Base-by-base conservation (phyloP, 2,888 invertebrate genomes). In the Drosophila austrosaltans region DNA sequence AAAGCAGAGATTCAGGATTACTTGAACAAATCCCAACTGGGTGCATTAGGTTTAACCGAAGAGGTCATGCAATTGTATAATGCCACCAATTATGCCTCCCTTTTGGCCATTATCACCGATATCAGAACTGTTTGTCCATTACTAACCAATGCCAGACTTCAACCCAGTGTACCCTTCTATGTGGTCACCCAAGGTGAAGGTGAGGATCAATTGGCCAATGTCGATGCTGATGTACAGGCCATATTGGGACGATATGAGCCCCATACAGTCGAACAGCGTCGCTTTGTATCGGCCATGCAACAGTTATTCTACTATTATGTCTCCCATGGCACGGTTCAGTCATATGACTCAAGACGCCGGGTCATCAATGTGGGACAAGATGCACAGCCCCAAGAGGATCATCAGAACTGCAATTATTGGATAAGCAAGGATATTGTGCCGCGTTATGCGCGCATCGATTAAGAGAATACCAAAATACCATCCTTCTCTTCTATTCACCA, bases 291-390 rank as follows among this genome's bases (percentile, higher is more conserved):
- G 0, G 95, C 96, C 10, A 96, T 97, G 94, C 96, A 97, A 89
- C 95, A 95, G 76, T 92, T 97, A 36, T 97, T 97, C 92, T 97
- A 96, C 91, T 95, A 96, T 83, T 97, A 94, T 85, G 96, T 97
- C 1, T 95, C 95, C 94, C 95, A 96, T 78, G 97, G 96, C n/a
- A 94, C 94, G 76, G 93, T 96, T 66, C 93, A 94, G 10, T 94
- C 95, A n/a, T 94, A 94, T 6, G 94, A 94, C 66, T 92, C 93
- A 39, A 93, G 93, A 8, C 88, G 91, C 20, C 93, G 93, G 73
- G 93, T 96, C 16, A 92, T 96, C 44, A 93, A 95, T 28, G 94
- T 97, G 1, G 96, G 94, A 0, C 96, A 96, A 90, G 96, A 96
- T 90, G 93, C 94, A 12, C 92, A 95, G 5, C 93, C 95, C 0